These are phyloP conservation scores for Brotula barbata DNA, from an alignment of 2,797 vertebrate species.

Conservation along the genomic window DNA sequence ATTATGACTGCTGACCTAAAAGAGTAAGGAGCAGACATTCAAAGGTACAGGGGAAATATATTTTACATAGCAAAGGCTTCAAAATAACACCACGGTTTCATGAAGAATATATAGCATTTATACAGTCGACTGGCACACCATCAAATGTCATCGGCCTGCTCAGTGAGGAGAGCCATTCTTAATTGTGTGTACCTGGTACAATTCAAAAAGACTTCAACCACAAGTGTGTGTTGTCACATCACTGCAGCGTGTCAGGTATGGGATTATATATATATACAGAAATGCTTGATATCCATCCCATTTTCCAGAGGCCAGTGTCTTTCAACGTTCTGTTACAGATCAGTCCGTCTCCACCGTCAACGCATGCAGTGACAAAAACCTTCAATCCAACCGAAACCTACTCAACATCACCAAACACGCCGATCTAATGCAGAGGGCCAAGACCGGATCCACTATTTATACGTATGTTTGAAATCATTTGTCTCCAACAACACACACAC, in stretches of 20 bases:
- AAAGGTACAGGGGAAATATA: constrained; percentile 46
- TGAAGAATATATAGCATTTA: constrained; percentile 34
- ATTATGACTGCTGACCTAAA: background rate
- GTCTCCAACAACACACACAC: background rate
- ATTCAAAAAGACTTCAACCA: constrained; percentile 9
- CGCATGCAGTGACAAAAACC: background rate
- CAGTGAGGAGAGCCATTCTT: constrained; percentile 3
- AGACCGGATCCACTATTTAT: too few relatives aligned
- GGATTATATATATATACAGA: constrained; percentile 25
- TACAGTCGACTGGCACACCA: constrained; percentile 35
- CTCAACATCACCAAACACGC: constrained; percentile 7
- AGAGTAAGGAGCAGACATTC: constrained; percentile 38
- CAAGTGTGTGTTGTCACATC: constrained; percentile 6
- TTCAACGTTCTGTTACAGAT: constrained; percentile 2
- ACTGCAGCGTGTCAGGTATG: constrained; percentile 9
- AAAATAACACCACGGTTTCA: constrained; percentile 14
- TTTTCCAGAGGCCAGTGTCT: constrained; percentile 6
- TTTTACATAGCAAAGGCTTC: constrained; percentile 52
- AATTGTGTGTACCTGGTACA: constrained; percentile 21
- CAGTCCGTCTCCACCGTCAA: too few relatives aligned
- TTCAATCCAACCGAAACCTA: background rate
- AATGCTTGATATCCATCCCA: constrained; percentile 3
- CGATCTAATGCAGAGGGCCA: background rate
- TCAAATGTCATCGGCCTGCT: constrained; percentile 26
- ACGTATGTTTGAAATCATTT: background rate